A percentile compares a stretch with the other conserved stretches of the same genome.
Evolutionary conservation across 2,888 invertebrate species (phyloP).

Genomic region (Drosophila atroscutellata): DNA sequence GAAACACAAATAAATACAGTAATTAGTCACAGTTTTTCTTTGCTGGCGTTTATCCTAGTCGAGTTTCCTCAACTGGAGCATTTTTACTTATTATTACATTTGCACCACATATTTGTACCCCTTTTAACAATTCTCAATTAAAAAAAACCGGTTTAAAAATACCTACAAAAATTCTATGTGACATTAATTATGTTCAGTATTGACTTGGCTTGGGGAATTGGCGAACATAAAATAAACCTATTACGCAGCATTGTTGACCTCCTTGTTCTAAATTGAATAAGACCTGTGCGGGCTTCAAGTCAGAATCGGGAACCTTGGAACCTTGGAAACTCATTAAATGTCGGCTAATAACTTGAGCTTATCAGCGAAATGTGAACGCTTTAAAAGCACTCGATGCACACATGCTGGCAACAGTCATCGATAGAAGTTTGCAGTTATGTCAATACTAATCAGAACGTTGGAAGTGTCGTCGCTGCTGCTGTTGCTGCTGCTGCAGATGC

Average conservation of each 20-base stretch:
- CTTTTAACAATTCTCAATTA: not conserved
- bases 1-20: not conserved
- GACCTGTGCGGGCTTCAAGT: slow-evolving; percentile 1
- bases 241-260: not conserved
- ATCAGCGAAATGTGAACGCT: slow-evolving; percentile 23
- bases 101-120: not conserved
- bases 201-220: slow-evolving; percentile 1
- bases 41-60: not conserved
- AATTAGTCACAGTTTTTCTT: not conserved
- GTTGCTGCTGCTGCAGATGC: slow-evolving; percentile 17
- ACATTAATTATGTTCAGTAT: not conserved
- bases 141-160: not conserved
- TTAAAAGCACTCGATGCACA: slow-evolving; percentile 29
- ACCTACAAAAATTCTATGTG: not conserved
- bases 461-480: slow-evolving; percentile 14
- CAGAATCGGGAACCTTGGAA: slow-evolving; percentile 11
- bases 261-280: not conserved
- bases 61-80: not conserved
- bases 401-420: slow-evolving; percentile 25
- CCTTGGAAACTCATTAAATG: slow-evolving; percentile 26
- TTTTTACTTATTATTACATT: not conserved
- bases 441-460: slow-evolving; percentile 3
- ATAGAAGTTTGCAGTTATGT: slow-evolving; percentile 27
- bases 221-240: slow-evolving; percentile 1
- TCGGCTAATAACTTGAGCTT: slow-evolving; percentile 38